phyloP scores from a whole-genome alignment of 2,113 vertebrate genomes.

The Barbus barbus region DNA sequence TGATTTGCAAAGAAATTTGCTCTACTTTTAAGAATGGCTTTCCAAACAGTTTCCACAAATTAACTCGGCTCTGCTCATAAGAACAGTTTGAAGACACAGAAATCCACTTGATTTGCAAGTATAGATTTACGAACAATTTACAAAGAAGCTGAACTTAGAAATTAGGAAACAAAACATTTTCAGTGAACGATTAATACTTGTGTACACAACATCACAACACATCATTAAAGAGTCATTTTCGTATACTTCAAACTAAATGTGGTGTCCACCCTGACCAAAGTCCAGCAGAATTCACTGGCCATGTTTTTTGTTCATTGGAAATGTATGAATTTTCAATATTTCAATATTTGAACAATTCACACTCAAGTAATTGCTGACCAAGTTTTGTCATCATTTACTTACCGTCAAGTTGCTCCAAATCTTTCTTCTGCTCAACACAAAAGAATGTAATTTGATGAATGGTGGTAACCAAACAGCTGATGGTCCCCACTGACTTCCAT shows the following conservation, averaged over 20 bases:
- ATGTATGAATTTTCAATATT: conserved; percentile 10
- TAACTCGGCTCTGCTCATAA: too few relatives aligned
- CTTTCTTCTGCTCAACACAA: too few relatives aligned
- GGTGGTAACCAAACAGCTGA: too few relatives aligned
- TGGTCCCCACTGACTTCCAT: too few relatives aligned
- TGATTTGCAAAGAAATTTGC: neutral
- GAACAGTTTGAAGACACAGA: neutral
- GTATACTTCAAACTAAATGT: neutral
- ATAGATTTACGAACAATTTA: neutral
- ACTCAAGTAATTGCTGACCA: neutral
- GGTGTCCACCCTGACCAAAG: neutral
- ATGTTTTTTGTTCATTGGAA: neutral
- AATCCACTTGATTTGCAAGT: neutral
- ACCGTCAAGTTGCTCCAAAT: too few relatives aligned
- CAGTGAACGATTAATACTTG: neutral
- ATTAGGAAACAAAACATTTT: neutral
- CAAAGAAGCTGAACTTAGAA: neutral
- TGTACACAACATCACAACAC: neutral
- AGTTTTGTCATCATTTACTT: too few relatives aligned
- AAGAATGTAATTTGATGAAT: too few relatives aligned
- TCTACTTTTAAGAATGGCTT: too few relatives aligned
- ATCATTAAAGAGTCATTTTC: neutral
- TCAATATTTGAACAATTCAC: neutral
- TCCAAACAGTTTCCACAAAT: too few relatives aligned
- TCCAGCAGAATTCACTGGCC: too few relatives aligned